These are phyloP conservation scores for Rhinopithecus roxellana DNA, from an alignment of 2,113 vertebrate genomes.

Conservation along the genomic window DNA sequence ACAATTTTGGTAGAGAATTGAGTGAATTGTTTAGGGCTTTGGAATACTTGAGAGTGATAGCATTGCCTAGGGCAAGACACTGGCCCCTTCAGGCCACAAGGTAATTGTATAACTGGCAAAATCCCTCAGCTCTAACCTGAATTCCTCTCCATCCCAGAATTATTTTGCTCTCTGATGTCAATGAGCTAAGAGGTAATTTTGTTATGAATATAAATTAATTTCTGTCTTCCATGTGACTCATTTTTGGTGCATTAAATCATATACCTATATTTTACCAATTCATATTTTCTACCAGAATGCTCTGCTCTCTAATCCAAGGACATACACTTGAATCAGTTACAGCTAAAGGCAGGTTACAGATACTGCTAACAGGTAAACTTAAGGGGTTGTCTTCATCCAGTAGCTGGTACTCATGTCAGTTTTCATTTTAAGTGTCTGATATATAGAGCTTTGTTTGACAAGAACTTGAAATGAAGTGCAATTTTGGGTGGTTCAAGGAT, in stretches of 20 bases:
- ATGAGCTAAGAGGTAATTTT: slow-evolving; percentile 46
- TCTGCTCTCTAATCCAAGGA: slow-evolving; percentile 21
- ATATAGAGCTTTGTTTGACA: slow-evolving; percentile 14
- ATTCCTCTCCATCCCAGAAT: slow-evolving; percentile 35
- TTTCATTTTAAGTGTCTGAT: slow-evolving; percentile 32
- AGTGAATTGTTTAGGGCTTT: slow-evolving; percentile 61
- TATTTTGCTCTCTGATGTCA: slow-evolving; percentile 46
- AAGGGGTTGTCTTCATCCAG: not conserved
- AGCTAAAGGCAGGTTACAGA: not conserved
- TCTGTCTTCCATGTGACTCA: slow-evolving; percentile 45
- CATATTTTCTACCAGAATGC: slow-evolving; percentile 36
- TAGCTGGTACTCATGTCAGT: not conserved
- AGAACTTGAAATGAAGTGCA: slow-evolving; percentile 43
- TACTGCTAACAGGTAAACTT: not conserved
- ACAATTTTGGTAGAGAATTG: slow-evolving; percentile 44
- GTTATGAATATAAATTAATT: slow-evolving; percentile 62
- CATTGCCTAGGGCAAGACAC: slow-evolving; percentile 55
- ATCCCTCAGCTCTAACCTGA: slow-evolving; percentile 41
- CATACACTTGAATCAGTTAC: not conserved
- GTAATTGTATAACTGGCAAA: slow-evolving; percentile 47
- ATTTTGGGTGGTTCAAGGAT: slow-evolving; percentile 20
- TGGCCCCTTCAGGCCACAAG: slow-evolving; percentile 35
- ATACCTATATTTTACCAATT: slow-evolving; percentile 42
- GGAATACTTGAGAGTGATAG: slow-evolving; percentile 56
- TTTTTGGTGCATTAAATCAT: slow-evolving; percentile 43